phyloP scores from a whole-genome alignment of 2,797 vertebrate species.

The Cuculus canorus region DNA sequence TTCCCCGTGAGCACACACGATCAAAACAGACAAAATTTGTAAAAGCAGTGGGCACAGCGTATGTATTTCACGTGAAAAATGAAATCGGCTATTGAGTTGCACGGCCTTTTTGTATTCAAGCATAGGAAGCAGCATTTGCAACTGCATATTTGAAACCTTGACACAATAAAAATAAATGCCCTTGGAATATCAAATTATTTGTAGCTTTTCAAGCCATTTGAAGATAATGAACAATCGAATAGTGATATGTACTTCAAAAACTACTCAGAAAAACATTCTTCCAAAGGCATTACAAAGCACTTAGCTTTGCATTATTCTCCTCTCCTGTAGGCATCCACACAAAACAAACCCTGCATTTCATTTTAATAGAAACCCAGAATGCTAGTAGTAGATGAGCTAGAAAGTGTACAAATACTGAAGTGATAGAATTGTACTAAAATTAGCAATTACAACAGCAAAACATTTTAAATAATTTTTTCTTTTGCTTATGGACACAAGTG shows the following conservation, averaged over 20 bases:
- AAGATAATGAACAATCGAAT: constrained; percentile 5
- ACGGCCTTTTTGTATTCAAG: background rate
- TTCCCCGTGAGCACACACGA: background rate
- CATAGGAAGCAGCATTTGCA: background rate
- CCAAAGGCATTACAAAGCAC: background rate
- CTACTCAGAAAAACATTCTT: background rate
- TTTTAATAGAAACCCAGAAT: background rate
- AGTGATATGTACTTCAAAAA: background rate
- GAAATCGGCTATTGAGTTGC: background rate
- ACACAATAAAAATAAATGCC: background rate
- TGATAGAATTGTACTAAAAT: background rate
- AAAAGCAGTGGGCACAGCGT: background rate
- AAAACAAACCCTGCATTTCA: background rate
- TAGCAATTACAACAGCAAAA: background rate
- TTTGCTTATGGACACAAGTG: background rate
- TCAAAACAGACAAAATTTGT: background rate
- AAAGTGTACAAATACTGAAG: background rate
- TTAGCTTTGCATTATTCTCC: background rate
- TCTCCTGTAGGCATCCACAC: background rate
- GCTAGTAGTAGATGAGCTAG: background rate
- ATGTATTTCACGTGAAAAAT: background rate
- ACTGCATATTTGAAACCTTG: background rate
- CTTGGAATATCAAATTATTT: background rate
- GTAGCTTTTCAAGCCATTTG: background rate
- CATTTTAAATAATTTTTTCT: background rate